Percentiles rank a stretch among this genome's conserved stretches.
Evolutionary conservation across 1,140 invertebrate species (phyloP).

Genomic region (Listronotus oregonensis): DNA sequence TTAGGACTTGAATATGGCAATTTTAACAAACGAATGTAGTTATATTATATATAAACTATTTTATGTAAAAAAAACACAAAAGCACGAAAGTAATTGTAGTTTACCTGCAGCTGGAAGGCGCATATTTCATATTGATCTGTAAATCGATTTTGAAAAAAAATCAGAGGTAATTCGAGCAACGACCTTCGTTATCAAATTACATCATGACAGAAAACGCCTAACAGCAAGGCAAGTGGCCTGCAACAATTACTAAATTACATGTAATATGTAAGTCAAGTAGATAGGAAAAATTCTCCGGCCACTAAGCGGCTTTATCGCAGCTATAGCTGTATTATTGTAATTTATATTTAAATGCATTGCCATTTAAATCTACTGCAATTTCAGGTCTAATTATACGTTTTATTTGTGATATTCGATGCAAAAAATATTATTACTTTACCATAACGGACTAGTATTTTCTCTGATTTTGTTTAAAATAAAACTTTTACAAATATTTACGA

Average conservation of each 20-base stretch:
- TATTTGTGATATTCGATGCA: background rate
- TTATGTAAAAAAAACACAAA: background rate
- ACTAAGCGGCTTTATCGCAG: constrained; percentile 5
- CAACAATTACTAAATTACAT: constrained; percentile 16
- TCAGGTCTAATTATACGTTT: background rate
- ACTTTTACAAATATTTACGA: too few species aligned
- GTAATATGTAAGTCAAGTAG: constrained; percentile 11
- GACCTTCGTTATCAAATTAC: constrained; percentile 13
- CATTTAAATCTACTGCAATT: background rate
- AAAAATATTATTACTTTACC: too few species aligned
- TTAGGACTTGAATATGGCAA: too few species aligned
- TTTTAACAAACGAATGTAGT: too few species aligned
- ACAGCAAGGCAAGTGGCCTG: constrained; percentile 1
- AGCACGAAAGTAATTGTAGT: constrained; percentile 7
- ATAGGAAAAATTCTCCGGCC: constrained; percentile 7
- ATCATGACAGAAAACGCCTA: constrained; percentile 9
- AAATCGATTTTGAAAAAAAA: constrained; percentile 5
- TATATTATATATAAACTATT: background rate
- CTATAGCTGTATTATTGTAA: constrained; percentile 4
- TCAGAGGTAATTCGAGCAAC: constrained; percentile 8
- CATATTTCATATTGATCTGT: constrained; percentile 13
- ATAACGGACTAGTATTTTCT: too few species aligned
- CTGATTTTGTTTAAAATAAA: too few species aligned
- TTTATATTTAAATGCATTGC: constrained; percentile 10
- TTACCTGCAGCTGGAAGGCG: constrained; percentile 8